Evolutionary conservation across 2,797 vertebrate species (phyloP), one percentile per base, ranked within the genome.

Genomic region (Leptatherina wallacei): DNA sequence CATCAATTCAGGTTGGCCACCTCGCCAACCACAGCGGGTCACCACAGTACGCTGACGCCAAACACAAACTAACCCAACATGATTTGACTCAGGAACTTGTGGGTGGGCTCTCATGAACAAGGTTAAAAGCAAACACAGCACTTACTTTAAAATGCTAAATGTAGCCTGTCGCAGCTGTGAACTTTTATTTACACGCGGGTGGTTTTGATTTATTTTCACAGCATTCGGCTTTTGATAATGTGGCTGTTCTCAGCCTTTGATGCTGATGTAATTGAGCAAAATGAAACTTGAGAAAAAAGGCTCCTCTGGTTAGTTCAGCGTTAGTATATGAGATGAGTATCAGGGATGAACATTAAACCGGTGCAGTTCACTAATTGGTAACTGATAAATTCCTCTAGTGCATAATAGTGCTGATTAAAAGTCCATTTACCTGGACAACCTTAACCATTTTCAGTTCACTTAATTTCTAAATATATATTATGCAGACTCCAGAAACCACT

Each of bases 1-100:
- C 84, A 73, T 87, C 73, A 51, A 60, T 69, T 77, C 85, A 68
- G 85, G 85, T 83, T 80, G 42, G 58, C 75, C 86, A 84, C 67
- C 73, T 77, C 47, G 2, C 81, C 63, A 77, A 71, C 80, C 78
- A 72, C 81, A 61, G 76, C 60, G 72, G 80, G 78, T 84, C 81
- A 84, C 74, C 75, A n/a, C 61, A 56, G 71, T 52, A 73, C 35
- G 52, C 75, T 16, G 24, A 54, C 69, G 71, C 61, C 70, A 56
- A 77, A 81, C 77, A 75, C 71, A 84, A 82, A 81, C 14, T 13
- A 69, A 44, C 44, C 65, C 75, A 72, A 80, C 83, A 69, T 82
- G 82, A 72, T 76, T 61, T 10, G 60, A 84, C 75, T 58, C 63
- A 27, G 69, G 35, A 65, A 52, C 55, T 54, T 57, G 71, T 71